phyloP scores from a whole-genome alignment of 2,888 invertebrate species.

The Barypeithes pellucidus region DNA sequence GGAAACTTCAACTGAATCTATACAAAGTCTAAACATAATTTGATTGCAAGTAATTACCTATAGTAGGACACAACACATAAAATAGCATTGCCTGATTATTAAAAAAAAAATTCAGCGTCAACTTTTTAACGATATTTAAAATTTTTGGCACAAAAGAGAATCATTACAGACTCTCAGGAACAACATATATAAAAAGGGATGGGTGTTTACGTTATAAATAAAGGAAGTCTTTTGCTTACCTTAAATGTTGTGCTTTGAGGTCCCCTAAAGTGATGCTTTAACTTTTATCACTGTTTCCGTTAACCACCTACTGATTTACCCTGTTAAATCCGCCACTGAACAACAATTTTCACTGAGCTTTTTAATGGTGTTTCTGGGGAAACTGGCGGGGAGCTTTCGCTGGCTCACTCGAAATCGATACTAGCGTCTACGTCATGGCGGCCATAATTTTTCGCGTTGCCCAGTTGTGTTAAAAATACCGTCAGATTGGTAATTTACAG shows the following conservation, averaged over 20 bases:
- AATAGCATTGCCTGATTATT: background rate
- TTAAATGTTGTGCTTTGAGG: background rate
- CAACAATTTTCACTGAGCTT: conserved; percentile 12
- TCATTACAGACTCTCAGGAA: background rate
- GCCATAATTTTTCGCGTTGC: no score
- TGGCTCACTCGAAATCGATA: conserved; percentile 46
- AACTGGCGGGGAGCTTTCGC: conserved; percentile 48
- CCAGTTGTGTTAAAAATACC: no score
- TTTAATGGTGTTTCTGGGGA: conserved; percentile 36
- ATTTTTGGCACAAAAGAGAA: background rate
- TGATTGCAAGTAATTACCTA: background rate
- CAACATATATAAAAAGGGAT: conserved; percentile 5
- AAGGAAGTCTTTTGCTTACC: background rate
- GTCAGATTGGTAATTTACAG: no score
- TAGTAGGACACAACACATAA: background rate
- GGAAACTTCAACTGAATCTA: conserved; percentile 15
- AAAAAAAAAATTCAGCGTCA: no score
- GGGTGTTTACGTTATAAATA: conserved; percentile 19
- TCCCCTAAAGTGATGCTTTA: background rate
- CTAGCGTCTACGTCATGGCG: no score
- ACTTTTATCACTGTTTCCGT: background rate
- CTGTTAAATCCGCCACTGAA: conserved; percentile 12
- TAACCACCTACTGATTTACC: conserved; percentile 12
- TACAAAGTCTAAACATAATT: background rate
- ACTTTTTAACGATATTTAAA: background rate